phyloP scores from a whole-genome alignment of 2,113 vertebrate species.

The Empidonax alnorum region DNA sequence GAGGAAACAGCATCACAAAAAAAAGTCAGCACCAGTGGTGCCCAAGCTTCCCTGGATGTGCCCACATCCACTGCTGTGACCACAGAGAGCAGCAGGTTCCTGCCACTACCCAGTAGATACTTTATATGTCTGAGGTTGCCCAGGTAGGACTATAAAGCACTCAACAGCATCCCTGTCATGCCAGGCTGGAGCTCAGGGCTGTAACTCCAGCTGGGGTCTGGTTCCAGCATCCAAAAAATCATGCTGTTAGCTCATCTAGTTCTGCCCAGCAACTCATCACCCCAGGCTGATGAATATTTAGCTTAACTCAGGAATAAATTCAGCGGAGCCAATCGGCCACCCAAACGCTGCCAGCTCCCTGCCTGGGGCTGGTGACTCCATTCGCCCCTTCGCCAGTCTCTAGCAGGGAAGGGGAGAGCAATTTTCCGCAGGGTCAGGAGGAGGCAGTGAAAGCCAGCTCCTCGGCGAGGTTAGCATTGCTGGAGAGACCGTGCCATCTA shows the following conservation, averaged over 20 bases:
- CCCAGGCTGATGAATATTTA: neutral
- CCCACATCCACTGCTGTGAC: neutral
- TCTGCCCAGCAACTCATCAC: neutral
- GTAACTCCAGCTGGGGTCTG: neutral
- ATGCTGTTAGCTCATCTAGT: neutral
- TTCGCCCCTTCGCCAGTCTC: neutral
- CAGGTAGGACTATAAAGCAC: neutral
- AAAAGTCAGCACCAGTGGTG: neutral
- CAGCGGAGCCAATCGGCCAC: neutral
- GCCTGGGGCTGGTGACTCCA: neutral
- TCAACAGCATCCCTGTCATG: neutral
- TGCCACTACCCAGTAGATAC: neutral
- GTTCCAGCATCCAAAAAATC: neutral
- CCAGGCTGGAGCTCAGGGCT: neutral
- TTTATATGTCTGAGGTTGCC: neutral
- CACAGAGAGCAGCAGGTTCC: fast-evolving
- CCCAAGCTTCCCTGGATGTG: neutral
- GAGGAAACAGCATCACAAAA: neutral
- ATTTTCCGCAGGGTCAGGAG: neutral
- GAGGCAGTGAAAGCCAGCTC: neutral
- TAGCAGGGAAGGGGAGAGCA: neutral
- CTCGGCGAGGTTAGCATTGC: neutral
- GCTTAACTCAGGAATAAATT: neutral
- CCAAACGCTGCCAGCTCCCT: neutral
- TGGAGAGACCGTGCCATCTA: slow-evolving; percentile 61